Evolutionary conservation across 2,113 vertebrate genomes (phyloP).

Genomic region (Oceanodroma tethys): DNA sequence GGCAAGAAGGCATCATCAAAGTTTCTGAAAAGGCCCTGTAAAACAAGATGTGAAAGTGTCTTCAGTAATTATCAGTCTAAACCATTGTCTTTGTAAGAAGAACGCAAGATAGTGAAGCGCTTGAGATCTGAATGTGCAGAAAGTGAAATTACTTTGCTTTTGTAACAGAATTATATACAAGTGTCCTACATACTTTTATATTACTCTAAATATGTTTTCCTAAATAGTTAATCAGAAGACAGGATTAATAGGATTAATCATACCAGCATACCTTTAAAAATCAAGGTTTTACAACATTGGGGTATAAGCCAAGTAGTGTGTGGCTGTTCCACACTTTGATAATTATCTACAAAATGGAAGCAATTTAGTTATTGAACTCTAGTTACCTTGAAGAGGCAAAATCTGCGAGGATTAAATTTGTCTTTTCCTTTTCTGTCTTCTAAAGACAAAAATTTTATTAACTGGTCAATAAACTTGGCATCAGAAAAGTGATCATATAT

Average conservation of each 20-base stretch:
- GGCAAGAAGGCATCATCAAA: conserved; percentile 89
- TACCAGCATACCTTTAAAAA: background rate
- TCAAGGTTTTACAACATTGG: background rate
- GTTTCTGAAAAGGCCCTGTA: conserved; percentile 93
- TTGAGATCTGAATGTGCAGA: background rate
- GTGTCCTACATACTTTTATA: background rate
- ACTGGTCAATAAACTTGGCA: conserved; percentile 89
- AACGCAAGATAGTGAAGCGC: rapidly evolving
- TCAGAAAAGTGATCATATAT: conserved; percentile 96
- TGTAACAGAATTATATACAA: background rate
- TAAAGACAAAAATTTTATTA: conserved; percentile 94
- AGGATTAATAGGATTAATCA: background rate
- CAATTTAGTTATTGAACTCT: background rate
- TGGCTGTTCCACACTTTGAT: background rate
- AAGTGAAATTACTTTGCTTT: background rate
- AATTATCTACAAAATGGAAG: background rate
- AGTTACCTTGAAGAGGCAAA: conserved; percentile 97
- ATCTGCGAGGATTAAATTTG: conserved; percentile 96
- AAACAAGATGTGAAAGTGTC: background rate
- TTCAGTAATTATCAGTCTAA: background rate
- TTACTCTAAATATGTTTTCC: background rate
- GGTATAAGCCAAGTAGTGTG: background rate
- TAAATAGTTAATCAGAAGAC: background rate
- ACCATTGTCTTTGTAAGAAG: background rate
- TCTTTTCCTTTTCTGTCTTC: conserved; percentile 98